Evolutionary conservation across 1,140 invertebrate species (phyloP).

Genomic region (Halyomorpha halys): DNA sequence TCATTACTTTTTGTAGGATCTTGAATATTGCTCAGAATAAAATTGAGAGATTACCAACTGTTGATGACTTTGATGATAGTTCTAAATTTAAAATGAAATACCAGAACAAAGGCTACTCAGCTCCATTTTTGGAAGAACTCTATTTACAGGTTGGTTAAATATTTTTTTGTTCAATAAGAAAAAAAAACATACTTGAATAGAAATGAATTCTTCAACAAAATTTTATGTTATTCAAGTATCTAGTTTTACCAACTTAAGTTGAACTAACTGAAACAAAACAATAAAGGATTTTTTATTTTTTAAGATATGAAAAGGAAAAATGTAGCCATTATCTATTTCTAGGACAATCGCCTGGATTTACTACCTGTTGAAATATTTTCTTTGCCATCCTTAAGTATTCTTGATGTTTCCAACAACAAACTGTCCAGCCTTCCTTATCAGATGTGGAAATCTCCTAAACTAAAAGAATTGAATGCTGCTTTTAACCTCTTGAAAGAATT

Average conservation of each 20-base stretch:
- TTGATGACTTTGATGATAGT: slow-evolving; percentile 34
- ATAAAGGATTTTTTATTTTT: too few species aligned
- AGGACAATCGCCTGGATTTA: slow-evolving; percentile 76
- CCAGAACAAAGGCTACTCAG: slow-evolving; percentile 43
- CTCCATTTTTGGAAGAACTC: slow-evolving; percentile 76
- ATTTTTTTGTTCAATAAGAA: background rate
- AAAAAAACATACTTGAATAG: too few species aligned
- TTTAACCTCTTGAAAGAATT: slow-evolving; percentile 81
- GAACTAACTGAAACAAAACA: too few species aligned
- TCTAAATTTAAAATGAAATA: slow-evolving; percentile 26
- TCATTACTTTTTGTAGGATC: slow-evolving; percentile 42
- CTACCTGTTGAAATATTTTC: slow-evolving; percentile 72
- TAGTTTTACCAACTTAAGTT: background rate
- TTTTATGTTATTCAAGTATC: background rate
- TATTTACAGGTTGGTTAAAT: slow-evolving; percentile 43
- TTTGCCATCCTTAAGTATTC: slow-evolving; percentile 63
- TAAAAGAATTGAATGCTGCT: slow-evolving; percentile 82
- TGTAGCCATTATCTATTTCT: slow-evolving; percentile 36
- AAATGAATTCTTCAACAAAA: too few species aligned
- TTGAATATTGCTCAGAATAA: slow-evolving; percentile 83
- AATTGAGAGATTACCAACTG: slow-evolving; percentile 56
- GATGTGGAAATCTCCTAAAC: slow-evolving; percentile 80
- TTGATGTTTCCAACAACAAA: slow-evolving; percentile 92
- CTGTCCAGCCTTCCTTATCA: slow-evolving; percentile 72
- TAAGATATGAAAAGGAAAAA: too few species aligned